Conservation (phyloP, 1,140 invertebrate genomes). For the Lepidurus arcticus region DNA sequence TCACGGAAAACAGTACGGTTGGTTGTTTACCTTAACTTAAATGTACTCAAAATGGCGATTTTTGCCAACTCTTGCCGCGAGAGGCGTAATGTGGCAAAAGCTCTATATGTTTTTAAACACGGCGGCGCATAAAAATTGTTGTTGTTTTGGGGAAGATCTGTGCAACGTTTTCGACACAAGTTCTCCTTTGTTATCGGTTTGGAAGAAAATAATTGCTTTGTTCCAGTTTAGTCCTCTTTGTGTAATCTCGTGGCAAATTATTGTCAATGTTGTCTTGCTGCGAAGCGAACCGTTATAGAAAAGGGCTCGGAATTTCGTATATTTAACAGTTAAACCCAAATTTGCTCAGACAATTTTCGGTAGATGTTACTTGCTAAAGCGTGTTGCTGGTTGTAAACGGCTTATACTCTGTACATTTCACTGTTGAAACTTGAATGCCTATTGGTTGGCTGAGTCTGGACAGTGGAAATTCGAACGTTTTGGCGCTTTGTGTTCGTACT, state of each 20-base stretch:
- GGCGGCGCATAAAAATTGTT: neutral
- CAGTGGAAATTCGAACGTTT: neutral
- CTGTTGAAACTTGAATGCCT: neutral
- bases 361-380: no score
- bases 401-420: no score
- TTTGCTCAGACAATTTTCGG: no score
- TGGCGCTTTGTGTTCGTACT: neutral
- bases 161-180: no score
- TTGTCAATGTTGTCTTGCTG: constrained; percentile 1
- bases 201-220: neutral
- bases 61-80: no score
- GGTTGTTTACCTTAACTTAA: no score
- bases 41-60: no score
- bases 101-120: neutral
- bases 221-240: neutral
- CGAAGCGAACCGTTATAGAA: neutral
- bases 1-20: no score
- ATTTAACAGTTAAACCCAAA: no score
- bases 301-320: neutral
- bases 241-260: constrained; percentile 19
- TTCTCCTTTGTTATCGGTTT: neutral
- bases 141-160: neutral
- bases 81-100: no score
- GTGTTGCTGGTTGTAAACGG: no score
- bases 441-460: neutral